Percentiles rank a stretch among this genome's conserved stretches.
Evolutionary conservation across 1,140 invertebrate species (phyloP).

Genomic region (Anastrepha ludens): DNA sequence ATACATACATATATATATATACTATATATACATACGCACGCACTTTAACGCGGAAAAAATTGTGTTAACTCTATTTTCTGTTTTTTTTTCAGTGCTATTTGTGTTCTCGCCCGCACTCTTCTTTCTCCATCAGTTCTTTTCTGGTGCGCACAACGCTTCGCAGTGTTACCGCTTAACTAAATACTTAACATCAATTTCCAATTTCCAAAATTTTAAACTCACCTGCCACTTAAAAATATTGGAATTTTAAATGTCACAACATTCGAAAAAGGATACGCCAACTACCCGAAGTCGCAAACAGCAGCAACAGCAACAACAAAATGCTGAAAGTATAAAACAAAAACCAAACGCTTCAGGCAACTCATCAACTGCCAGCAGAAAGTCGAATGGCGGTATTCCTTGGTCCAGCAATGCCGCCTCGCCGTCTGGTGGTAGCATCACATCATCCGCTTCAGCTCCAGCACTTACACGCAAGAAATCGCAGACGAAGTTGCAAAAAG

Average conservation of each 20-base stretch:
- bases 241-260: conserved; percentile 70
- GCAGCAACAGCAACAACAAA: conserved; percentile 61
- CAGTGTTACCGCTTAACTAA: not conserved
- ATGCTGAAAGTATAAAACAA: conserved; percentile 58
- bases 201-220: conserved; percentile 52
- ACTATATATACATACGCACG: too few species aligned
- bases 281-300: conserved; percentile 55
- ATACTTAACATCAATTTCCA: not conserved
- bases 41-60: too few species aligned
- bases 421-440: not conserved
- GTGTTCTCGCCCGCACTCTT: conserved; percentile 21
- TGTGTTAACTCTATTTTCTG: not conserved
- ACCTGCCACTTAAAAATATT: conserved; percentile 53
- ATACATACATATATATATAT: too few species aligned
- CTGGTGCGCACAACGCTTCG: too few species aligned
- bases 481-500: conserved; percentile 69
- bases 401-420: not conserved
- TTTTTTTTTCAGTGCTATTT: not conserved
- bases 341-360: conserved; percentile 54
- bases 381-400: conserved; percentile 58
- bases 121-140: not conserved
- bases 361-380: conserved; percentile 41
- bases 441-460: conserved; percentile 54
- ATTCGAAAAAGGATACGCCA: conserved; percentile 65
- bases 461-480: conserved; percentile 56